phyloP scores from a whole-genome alignment of 2,113 vertebrate species.

The Charadrius vociferus region DNA sequence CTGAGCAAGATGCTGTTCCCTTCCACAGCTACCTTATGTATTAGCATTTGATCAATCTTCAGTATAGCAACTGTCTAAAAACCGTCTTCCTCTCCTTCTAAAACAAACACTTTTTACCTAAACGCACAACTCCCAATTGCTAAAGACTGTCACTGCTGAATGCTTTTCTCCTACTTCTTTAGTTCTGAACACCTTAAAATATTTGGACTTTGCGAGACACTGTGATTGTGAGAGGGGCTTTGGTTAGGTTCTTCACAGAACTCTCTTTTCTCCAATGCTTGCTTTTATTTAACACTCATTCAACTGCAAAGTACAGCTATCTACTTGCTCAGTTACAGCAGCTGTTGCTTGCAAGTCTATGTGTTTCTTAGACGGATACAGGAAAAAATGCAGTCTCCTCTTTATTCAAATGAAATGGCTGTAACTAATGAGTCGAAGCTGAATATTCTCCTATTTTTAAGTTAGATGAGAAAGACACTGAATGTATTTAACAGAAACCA shows the following conservation, averaged over 20 bases:
- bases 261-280: not conserved
- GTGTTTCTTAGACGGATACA: not conserved
- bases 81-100: not conserved
- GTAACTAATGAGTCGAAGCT: not conserved
- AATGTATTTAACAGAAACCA: not conserved
- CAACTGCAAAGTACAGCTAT: not conserved
- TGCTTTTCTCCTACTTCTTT: not conserved
- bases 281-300: not conserved
- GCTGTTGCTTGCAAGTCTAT: not conserved
- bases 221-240: not conserved
- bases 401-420: not conserved
- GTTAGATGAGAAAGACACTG: not conserved
- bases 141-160: not conserved
- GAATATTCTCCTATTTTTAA: not conserved
- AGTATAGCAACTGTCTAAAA: not conserved
- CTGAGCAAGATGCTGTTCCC: not conserved
- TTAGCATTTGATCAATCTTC: not conserved
- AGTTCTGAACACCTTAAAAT: not conserved
- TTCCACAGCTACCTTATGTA: not conserved
- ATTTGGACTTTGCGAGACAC: not conserved
- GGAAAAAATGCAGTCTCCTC: not conserved
- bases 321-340: not conserved
- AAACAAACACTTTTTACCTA: not conserved
- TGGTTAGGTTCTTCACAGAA: not conserved
- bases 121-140: not conserved